phyloP scores from a whole-genome alignment of 2,888 invertebrate genomes.

The Celastrina argiolus region DNA sequence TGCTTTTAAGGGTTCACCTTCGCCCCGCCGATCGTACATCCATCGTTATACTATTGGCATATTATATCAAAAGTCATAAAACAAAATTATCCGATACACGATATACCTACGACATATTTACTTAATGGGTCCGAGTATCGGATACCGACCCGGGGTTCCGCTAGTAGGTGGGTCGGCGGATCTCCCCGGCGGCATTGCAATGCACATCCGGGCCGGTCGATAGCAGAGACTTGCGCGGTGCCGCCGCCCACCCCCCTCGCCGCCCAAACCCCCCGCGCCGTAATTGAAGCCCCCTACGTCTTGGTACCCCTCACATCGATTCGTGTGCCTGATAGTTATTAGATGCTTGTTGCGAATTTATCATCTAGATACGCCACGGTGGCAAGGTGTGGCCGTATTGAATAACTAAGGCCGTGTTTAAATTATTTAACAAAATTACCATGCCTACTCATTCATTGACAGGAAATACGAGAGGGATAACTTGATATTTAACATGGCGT shows the following conservation, averaged over 20 bases:
- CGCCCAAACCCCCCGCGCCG: conserved; percentile 50
- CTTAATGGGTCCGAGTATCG: not conserved
- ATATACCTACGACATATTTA: not conserved
- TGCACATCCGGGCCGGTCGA: conserved; percentile 76
- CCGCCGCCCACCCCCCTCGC: conserved; percentile 53
- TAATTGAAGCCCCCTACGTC: conserved; percentile 45
- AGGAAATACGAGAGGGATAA: too few relatives aligned
- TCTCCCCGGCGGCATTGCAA: conserved; percentile 63
- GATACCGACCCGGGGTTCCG: conserved; percentile 46
- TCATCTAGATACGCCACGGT: conserved; percentile 26
- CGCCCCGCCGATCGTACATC: too few relatives aligned
- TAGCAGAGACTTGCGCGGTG: conserved; percentile 71
- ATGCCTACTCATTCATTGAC: too few relatives aligned
- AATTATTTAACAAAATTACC: too few relatives aligned
- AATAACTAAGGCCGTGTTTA: conserved; percentile 13
- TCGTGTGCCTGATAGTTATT: conserved; percentile 62
- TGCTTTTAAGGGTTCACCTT: too few relatives aligned
- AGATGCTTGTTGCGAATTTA: conserved; percentile 37
- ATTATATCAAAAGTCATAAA: not conserved
- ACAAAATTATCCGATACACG: not conserved
- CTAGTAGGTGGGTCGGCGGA: conserved; percentile 58
- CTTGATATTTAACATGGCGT: too few relatives aligned
- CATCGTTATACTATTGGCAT: too few relatives aligned
- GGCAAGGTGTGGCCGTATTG: conserved; percentile 22
- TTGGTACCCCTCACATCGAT: conserved; percentile 59